phyloP scores from a whole-genome alignment of 2,797 vertebrate species.

The Leontopithecus rosalia region DNA sequence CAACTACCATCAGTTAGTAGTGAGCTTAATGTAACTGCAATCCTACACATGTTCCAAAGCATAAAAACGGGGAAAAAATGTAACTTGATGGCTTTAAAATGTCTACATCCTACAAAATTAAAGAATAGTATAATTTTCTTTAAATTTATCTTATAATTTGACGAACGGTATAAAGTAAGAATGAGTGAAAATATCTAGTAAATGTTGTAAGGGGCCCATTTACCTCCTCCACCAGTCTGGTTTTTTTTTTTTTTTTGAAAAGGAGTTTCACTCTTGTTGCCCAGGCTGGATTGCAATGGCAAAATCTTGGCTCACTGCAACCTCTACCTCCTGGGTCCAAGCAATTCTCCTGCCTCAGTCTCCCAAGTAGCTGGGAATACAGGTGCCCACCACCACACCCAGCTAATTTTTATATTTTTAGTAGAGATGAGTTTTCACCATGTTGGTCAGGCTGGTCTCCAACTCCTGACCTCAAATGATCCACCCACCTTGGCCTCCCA shows the following conservation, averaged over 20 bases:
- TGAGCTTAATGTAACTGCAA: neutral
- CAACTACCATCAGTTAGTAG: neutral
- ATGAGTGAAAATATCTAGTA: neutral
- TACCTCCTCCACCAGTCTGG: neutral
- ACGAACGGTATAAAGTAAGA: neutral
- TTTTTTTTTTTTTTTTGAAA: neutral
- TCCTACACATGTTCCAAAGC: neutral
- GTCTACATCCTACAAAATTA: neutral
- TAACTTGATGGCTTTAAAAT: neutral
- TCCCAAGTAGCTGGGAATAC: neutral
- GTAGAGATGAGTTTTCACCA: neutral
- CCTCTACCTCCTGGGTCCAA: neutral
- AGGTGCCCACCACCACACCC: neutral
- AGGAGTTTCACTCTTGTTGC: too few relatives aligned
- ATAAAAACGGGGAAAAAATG: neutral
- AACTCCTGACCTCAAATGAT: neutral
- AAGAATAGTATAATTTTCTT: neutral
- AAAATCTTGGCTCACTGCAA: neutral
- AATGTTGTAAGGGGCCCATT: neutral
- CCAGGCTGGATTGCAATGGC: neutral
- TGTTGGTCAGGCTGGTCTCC: neutral
- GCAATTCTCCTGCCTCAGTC: neutral
- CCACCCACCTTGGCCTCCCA: neutral
- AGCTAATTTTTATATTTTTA: neutral
- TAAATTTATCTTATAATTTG: neutral